Conservation (phyloP, 2,113 vertebrate species). For the Stigmatopora nigra region DNA sequence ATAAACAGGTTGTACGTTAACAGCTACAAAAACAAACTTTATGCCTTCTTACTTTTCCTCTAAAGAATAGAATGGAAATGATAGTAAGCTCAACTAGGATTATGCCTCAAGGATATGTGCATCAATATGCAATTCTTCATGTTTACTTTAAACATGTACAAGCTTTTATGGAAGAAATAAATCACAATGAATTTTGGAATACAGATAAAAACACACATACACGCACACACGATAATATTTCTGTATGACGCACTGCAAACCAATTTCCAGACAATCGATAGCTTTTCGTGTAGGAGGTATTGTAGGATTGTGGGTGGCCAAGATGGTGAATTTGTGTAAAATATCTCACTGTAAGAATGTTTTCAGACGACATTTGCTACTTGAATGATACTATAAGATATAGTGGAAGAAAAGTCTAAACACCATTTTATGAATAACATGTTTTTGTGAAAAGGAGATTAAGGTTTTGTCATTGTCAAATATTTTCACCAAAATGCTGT, state of each 20-base stretch:
- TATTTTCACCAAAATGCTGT: background rate
- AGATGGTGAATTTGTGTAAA: constrained; percentile 30
- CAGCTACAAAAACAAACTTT: background rate
- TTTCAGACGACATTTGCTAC: constrained; percentile 21
- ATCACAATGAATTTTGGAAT: no score
- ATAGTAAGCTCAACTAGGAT: background rate
- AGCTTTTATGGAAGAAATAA: no score
- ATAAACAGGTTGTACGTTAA: background rate
- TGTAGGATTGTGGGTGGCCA: constrained; percentile 35
- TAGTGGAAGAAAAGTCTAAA: background rate
- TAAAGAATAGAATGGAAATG: background rate
- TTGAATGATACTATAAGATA: background rate
- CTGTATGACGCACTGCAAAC: no score
- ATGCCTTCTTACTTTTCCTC: constrained; percentile 5
- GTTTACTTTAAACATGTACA: constrained; percentile 1
- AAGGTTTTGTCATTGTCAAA: background rate
- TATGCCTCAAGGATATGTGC: background rate
- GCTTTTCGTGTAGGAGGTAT: constrained; percentile 37
- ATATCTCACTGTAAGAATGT: constrained; percentile 25
- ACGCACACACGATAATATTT: no score
- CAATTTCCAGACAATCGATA: constrained; percentile 19
- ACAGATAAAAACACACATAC: no score
- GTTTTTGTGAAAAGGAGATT: background rate
- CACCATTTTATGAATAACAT: background rate
- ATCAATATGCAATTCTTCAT: background rate